Conservation (phyloP, 1,140 invertebrate species). For the Ptiloglossa arizonensis region DNA sequence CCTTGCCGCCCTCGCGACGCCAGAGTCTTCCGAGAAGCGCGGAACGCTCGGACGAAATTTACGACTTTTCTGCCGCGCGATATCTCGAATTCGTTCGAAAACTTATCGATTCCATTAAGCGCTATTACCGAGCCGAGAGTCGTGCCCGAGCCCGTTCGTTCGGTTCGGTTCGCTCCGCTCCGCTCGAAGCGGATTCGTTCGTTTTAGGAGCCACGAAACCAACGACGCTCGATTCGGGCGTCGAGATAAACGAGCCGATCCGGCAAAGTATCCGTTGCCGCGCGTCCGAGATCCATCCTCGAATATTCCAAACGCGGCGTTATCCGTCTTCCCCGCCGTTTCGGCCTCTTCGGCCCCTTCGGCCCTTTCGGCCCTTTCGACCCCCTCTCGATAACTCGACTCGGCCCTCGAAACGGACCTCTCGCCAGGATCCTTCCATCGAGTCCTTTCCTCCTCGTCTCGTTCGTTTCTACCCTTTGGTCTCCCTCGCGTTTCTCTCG, state of each 20-base stretch:
- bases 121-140: slow-evolving; percentile 62
- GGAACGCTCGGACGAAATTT: slow-evolving; percentile 46
- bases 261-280: slow-evolving; percentile 17
- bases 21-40: neutral
- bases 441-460: slow-evolving; percentile 16
- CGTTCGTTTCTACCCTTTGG: neutral
- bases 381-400: slow-evolving; percentile 35
- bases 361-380: too few species aligned
- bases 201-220: slow-evolving; percentile 49
- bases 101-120: slow-evolving; percentile 73
- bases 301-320: slow-evolving; percentile 50
- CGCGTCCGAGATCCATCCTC: slow-evolving; percentile 2
- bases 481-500: slow-evolving; percentile 46
- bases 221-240: slow-evolving; percentile 34
- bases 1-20: slow-evolving; percentile 15
- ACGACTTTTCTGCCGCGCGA: slow-evolving; percentile 45
- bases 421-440: slow-evolving; percentile 3
- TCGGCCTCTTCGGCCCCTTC: too few species aligned
- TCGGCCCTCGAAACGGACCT: slow-evolving; percentile 27
- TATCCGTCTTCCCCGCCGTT: slow-evolving; percentile 46
- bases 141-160: too few species aligned
- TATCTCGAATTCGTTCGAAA: slow-evolving; percentile 65
- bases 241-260: slow-evolving; percentile 52
- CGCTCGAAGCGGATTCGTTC: slow-evolving; percentile 57
- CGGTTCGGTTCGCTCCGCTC: slow-evolving; percentile 9